Percentiles rank a stretch among this genome's conserved stretches.
phyloP scores from a whole-genome alignment of 1,140 invertebrate species.

The Conus ventricosus region DNA sequence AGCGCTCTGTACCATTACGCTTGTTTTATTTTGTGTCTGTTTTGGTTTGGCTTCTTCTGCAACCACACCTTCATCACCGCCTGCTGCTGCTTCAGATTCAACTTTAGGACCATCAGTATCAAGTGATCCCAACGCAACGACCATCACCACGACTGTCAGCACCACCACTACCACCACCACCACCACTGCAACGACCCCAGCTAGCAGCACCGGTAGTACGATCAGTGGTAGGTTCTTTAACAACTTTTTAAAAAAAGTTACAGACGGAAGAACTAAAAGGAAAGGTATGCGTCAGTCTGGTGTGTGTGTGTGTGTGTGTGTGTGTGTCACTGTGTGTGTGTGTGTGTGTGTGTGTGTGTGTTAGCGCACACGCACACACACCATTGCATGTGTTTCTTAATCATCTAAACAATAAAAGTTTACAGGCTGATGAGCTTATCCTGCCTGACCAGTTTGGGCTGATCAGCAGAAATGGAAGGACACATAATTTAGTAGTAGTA shows the following conservation, averaged over 20 bases:
- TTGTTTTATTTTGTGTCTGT: background rate
- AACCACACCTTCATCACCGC: slow-evolving; percentile 4
- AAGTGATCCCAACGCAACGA: background rate
- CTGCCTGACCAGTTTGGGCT: no score
- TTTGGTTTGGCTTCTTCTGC: background rate
- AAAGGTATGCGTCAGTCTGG: no score
- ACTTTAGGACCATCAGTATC: background rate
- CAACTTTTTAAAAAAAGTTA: background rate
- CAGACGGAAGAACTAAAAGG: no score
- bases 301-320: no score
- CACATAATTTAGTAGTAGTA: no score
- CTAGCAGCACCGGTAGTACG: background rate
- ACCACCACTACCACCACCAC: slow-evolving; percentile 47
- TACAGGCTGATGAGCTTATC: no score
- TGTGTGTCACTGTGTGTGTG: no score
- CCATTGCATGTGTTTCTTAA: no score
- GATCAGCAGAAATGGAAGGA: no score
- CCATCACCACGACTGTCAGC: slow-evolving; percentile 34
- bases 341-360: no score
- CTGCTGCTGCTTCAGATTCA: background rate
- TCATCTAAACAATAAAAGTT: no score
- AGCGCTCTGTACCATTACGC: slow-evolving; percentile 10
- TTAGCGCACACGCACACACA: no score
- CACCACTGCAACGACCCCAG: slow-evolving; percentile 28
- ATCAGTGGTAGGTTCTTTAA: background rate